phyloP scores from a whole-genome alignment of 2,888 invertebrate species.

The Himalopsyche tibetana region DNA sequence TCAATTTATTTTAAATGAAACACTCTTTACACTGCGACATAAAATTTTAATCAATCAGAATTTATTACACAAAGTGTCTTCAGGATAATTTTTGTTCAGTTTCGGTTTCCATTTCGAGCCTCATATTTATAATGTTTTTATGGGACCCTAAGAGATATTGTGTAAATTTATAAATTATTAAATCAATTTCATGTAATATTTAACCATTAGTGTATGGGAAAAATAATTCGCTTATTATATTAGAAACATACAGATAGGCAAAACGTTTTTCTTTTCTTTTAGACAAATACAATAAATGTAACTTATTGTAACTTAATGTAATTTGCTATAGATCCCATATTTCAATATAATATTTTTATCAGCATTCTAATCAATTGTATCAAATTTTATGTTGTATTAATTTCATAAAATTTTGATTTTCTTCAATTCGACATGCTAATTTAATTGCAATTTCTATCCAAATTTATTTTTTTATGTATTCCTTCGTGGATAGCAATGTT shows the following conservation, averaged over 20 bases:
- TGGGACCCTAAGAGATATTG: constrained; percentile 46
- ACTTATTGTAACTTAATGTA: constrained; percentile 54
- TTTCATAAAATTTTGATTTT: no score
- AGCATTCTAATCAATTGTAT: constrained; percentile 66
- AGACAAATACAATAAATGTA: constrained; percentile 56
- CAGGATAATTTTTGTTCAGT: not conserved
- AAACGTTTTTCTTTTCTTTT: constrained; percentile 17
- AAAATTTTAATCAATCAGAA: not conserved
- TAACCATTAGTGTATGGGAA: constrained; percentile 42
- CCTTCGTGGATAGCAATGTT: no score
- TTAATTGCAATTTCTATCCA: no score
- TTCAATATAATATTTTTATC: constrained; percentile 65
- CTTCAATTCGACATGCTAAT: no score
- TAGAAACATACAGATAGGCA: constrained; percentile 36
- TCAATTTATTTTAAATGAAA: constrained; percentile 27
- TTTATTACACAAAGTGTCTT: constrained; percentile 28
- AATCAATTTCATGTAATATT: constrained; percentile 47
- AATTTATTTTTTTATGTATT: no score
- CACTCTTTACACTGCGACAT: not conserved
- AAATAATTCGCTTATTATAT: constrained; percentile 41
- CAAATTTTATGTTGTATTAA: constrained; percentile 53
- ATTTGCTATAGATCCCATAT: constrained; percentile 53
- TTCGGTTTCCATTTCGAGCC: constrained; percentile 5
- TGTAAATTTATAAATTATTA: constrained; percentile 39
- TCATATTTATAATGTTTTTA: constrained; percentile 28